Evolutionary conservation across 2,113 vertebrate genomes (phyloP), one percentile per base, ranked within the genome.

Genomic region (Archilochus colubris): DNA sequence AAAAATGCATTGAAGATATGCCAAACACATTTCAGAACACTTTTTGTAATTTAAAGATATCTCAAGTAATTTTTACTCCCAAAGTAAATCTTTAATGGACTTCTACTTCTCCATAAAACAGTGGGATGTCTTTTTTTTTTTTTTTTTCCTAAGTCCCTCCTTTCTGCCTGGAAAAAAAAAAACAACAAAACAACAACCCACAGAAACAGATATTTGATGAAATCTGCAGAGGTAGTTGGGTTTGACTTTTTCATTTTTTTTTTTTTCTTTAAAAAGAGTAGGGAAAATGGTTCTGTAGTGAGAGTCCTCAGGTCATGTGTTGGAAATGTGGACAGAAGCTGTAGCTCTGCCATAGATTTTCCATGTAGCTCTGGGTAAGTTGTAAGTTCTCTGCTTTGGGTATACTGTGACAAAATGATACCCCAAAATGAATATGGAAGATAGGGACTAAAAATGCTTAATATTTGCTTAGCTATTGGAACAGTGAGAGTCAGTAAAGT

Each of bases 1-100:
- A 98, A 94, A 93, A 94, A 97, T 66, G 43, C 46, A 89, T 61
- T 97, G 95, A 96, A 98, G 90, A 90, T 69, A 89, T 94, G 94
- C 94, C 97, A 97, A 92, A 92, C 36, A 94, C 93, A 94, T 97
- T 96, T 97, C 84, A 96, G 93, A 98, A 96, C 63, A 94, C 53
- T 96, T 97, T 91, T 93, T 93, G 86, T 90, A 96, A 97, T 92
- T 94, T 88, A 69, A 97, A 90, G 83, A 76, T 78, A 82, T 92
- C 80, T 94, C 89, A 78, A 97, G 88, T 83, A 94, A 94, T 93
- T 95, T 91, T 94, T 91, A 38, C 27, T 91, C 58, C 79, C 63
- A 91, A 87, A 38, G 77, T 93, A 94, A 97, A 96, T 94, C 78
- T 97, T 97, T 97, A 90, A 95, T 93, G 69, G 78, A 82, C 61